phyloP scores from a whole-genome alignment of 2,113 vertebrate species.

The Grallaria varia region DNA sequence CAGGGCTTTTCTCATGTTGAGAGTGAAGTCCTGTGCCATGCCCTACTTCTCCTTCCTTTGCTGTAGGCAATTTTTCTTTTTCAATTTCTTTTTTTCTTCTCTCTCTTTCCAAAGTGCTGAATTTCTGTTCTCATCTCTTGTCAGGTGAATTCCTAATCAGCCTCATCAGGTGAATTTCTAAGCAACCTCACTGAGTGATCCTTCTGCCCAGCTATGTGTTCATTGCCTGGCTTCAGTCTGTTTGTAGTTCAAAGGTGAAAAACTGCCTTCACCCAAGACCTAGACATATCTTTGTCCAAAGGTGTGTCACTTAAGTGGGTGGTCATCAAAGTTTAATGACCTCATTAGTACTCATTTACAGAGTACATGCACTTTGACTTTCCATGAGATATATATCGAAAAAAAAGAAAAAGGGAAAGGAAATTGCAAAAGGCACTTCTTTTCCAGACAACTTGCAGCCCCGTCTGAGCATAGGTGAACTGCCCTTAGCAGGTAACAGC shows the following conservation, averaged over 20 bases:
- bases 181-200: not conserved
- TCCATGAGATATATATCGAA: not conserved
- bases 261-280: not conserved
- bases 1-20: not conserved
- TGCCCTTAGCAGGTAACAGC: not conserved
- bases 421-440: not conserved
- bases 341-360: not conserved
- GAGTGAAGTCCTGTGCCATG: not conserved
- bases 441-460: not conserved
- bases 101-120: not conserved
- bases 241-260: not conserved
- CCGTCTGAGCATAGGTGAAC: not conserved
- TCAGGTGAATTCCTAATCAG: not conserved
- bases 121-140: not conserved
- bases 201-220: not conserved
- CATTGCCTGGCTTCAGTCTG: not conserved
- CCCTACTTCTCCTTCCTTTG: not conserved
- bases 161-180: not conserved
- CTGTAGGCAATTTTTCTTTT: not conserved
- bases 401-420: not conserved
- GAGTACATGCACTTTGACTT: not conserved
- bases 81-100: not conserved
- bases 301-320: not conserved
- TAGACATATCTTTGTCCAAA: not conserved
- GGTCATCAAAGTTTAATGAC: not conserved